These are phyloP conservation scores for Hetaerina americana DNA, from an alignment of 1,140 invertebrate genomes.

Conservation along the genomic window DNA sequence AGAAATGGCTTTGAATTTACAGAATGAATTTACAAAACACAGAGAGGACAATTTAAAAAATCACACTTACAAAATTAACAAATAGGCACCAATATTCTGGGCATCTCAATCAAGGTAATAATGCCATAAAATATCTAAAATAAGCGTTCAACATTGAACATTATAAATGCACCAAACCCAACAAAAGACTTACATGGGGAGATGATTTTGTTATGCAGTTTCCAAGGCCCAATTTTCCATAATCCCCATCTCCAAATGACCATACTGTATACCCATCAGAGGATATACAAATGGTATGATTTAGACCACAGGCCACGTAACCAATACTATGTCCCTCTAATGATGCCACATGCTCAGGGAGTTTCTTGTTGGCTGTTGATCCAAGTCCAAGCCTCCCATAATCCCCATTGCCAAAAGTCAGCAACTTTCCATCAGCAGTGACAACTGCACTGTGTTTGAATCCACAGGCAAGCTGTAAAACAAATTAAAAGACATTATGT, in stretches of 20 bases:
- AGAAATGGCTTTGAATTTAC: too few relatives aligned
- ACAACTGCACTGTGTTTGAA: conserved; percentile 56
- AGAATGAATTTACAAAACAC: too few relatives aligned
- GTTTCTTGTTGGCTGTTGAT: conserved; percentile 44
- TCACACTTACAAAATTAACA: too few relatives aligned
- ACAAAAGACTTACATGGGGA: conserved; percentile 26
- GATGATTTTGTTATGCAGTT: conserved; percentile 38
- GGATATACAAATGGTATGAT: conserved; percentile 49
- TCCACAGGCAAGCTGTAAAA: conserved; percentile 42
- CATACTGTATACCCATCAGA: conserved; percentile 43
- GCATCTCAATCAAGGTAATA: too few relatives aligned
- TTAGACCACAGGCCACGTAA: conserved; percentile 45
- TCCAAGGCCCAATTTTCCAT: conserved; percentile 49
- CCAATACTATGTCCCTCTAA: conserved; percentile 33
- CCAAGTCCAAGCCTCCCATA: conserved; percentile 50
- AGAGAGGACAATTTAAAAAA: too few relatives aligned
- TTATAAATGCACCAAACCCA: too few relatives aligned
- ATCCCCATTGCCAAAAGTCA: conserved; percentile 54
- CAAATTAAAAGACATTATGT: conserved; percentile 3
- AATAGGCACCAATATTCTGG: too few relatives aligned
- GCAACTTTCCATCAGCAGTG: conserved; percentile 47
- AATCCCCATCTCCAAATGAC: conserved; percentile 55
- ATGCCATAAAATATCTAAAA: too few relatives aligned
- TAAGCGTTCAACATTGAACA: too few relatives aligned
- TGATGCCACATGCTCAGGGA: conserved; percentile 41